These are phyloP conservation scores for Tupaia tana DNA, from an alignment of 2,113 vertebrate genomes.

Conservation along the genomic window DNA sequence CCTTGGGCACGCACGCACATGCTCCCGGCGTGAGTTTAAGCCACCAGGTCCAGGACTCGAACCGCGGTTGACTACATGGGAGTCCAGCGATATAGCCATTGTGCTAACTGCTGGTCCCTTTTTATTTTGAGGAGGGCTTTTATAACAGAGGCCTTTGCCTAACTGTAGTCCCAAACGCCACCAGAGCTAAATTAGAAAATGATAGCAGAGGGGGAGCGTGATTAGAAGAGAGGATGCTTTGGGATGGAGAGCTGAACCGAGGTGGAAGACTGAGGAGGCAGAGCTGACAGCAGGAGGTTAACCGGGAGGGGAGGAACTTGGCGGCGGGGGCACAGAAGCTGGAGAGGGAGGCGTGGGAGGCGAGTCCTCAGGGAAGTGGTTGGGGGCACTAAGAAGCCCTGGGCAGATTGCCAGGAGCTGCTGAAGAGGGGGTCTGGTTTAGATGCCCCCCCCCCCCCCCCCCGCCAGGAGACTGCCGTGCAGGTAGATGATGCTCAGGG, in stretches of 20 bases:
- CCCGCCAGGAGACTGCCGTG: not conserved
- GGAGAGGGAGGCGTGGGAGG: accelerated
- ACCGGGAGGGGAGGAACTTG: not conserved
- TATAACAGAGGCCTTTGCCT: not conserved
- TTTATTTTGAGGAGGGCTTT: not conserved
- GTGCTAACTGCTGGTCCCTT: no score
- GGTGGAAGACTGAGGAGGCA: not conserved
- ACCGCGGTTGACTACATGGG: no score
- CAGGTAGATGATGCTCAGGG: accelerated
- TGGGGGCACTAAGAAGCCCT: not conserved
- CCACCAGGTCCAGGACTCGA: no score
- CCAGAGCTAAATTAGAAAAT: slow-evolving; percentile 60
- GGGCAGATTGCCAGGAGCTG: not conserved
- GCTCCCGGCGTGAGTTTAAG: no score
- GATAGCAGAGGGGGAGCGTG: slow-evolving; percentile 52
- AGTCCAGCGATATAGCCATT: no score
- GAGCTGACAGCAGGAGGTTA: not conserved
- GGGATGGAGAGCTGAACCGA: not conserved
- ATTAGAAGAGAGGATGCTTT: not conserved
- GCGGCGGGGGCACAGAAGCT: not conserved
- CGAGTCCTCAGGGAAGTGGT: not conserved
- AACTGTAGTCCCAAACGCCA: slow-evolving; percentile 19
- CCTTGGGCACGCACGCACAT: no score
- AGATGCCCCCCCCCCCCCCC: no score
- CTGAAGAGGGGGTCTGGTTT: not conserved